These are phyloP conservation scores for Mastomys coucha DNA, from an alignment of 2,113 vertebrate genomes.

Conservation along the genomic window DNA sequence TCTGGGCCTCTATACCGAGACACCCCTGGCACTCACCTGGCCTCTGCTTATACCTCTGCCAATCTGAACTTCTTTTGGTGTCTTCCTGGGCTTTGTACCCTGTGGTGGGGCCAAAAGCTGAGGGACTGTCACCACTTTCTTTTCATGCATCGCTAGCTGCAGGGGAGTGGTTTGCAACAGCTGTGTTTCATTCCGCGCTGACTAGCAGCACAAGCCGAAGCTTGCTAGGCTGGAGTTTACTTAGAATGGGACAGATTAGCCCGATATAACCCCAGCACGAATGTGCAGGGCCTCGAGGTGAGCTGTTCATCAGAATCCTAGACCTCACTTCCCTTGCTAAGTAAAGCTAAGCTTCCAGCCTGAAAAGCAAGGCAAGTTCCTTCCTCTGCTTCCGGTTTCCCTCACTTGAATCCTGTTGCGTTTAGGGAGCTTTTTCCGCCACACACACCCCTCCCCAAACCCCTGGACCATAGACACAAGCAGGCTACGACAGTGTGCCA, in stretches of 20 bases:
- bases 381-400: not conserved
- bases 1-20: not conserved
- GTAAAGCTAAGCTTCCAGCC: not conserved
- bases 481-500: not conserved
- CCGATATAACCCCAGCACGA: too few relatives aligned
- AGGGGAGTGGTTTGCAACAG: not conserved
- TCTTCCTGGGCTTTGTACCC: not conserved
- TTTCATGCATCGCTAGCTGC: not conserved
- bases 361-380: too few relatives aligned
- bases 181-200: not conserved
- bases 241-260: not conserved
- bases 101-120: not conserved
- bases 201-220: not conserved
- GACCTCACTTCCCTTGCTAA: not conserved
- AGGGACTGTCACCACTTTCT: not conserved
- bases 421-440: not conserved
- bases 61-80: not conserved
- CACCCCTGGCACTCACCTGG: not conserved
- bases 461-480: not conserved
- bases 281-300: not conserved
- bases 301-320: not conserved
- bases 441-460: too few relatives aligned
- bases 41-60: not conserved
- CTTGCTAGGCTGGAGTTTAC: not conserved
- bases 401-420: not conserved